Evolutionary conservation across 2,888 invertebrate genomes (phyloP).

Genomic region (Leucophora obtusa): DNA sequence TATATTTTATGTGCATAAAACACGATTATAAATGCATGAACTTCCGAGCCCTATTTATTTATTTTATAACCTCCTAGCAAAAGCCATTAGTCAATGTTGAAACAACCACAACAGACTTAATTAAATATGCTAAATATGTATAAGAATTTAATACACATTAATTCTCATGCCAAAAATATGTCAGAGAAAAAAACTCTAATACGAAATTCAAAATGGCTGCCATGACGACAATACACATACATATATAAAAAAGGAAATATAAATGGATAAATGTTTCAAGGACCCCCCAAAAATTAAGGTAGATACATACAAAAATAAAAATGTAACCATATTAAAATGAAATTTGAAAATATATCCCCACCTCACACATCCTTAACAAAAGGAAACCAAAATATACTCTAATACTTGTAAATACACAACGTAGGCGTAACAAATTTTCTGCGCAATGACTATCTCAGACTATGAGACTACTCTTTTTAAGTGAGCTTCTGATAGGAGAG

Average conservation of each 20-base stretch:
- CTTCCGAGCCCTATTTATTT: no score
- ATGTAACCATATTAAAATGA: no score
- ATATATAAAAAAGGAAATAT: not conserved
- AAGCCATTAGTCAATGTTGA: conserved; percentile 12
- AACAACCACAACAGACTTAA: not conserved
- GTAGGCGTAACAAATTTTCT: not conserved
- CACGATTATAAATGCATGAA: no score
- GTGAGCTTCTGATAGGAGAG: conserved; percentile 16
- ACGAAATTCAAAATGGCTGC: conserved; percentile 37
- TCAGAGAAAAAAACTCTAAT: not conserved
- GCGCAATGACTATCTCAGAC: not conserved
- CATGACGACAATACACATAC: not conserved
- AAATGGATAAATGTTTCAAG: conserved; percentile 31
- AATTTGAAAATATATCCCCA: no score
- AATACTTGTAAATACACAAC: not conserved
- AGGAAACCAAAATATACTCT: not conserved
- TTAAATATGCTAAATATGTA: conserved; percentile 23
- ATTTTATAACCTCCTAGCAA: not conserved
- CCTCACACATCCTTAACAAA: no score
- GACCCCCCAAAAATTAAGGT: conserved; percentile 16
- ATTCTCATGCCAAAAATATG: not conserved
- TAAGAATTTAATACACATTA: conserved; percentile 21
- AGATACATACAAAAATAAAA: conserved; percentile 20
- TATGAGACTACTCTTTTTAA: not conserved
- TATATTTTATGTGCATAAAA: no score